Evolutionary conservation across 2,888 invertebrate species (phyloP).

Genomic region (Steinernema hermaphroditum): DNA sequence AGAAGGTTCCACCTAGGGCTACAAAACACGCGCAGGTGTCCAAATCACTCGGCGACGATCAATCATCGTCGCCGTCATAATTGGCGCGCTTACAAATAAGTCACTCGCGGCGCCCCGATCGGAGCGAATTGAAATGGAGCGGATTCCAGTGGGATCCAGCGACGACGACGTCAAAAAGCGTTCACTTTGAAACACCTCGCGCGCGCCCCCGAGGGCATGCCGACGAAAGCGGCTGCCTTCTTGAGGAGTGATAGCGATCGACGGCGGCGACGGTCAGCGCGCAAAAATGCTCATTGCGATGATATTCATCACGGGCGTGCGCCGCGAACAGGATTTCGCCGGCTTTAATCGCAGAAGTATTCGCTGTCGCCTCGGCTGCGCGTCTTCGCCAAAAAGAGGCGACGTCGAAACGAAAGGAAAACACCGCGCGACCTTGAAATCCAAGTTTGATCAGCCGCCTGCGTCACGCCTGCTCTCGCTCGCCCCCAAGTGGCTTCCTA

Average conservation of each 20-base stretch:
- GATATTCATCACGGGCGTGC: background rate
- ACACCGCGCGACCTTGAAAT: slow-evolving; percentile 1
- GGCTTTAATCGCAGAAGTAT: slow-evolving; percentile 4
- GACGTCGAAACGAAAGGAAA: slow-evolving; percentile 12
- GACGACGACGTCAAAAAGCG: background rate
- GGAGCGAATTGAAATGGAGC: too few species aligned
- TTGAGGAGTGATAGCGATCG: slow-evolving; percentile 4
- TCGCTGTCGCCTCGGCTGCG: background rate
- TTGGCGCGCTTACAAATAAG: too few species aligned
- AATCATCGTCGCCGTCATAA: too few species aligned
- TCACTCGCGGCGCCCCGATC: too few species aligned
- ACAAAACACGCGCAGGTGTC: slow-evolving; percentile 1
- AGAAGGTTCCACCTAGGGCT: background rate
- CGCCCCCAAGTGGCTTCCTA: too few species aligned
- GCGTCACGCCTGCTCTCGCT: too few species aligned
- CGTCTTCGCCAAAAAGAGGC: background rate
- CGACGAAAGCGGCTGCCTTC: background rate
- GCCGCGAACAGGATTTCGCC: slow-evolving; percentile 18
- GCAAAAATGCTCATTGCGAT: slow-evolving; percentile 8
- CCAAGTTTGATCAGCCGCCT: background rate
- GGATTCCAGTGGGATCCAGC: too few species aligned
- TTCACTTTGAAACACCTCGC: slow-evolving; percentile 19
- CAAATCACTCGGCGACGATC: background rate
- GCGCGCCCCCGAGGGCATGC: background rate
- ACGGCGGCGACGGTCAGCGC: background rate